These are phyloP conservation scores for Dasysyrphus albostriatus DNA, from an alignment of 2,888 invertebrate species.

Conservation along the genomic window DNA sequence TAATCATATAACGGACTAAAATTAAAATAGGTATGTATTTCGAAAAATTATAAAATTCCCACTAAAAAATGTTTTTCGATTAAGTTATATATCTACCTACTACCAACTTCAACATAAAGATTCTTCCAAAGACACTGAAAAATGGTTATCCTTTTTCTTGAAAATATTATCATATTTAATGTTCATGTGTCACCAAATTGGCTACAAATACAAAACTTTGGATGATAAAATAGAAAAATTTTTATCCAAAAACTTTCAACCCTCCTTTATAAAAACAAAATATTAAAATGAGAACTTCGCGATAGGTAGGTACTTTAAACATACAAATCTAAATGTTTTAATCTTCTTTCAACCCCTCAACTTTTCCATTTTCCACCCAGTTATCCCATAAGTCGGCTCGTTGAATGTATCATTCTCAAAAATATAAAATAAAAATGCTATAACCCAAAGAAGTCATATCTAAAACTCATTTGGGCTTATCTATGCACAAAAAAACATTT, in stretches of 20 bases:
- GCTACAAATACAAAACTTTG: slow-evolving; percentile 31
- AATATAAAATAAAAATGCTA: slow-evolving; percentile 6
- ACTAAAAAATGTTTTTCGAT: no score
- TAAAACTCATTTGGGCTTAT: slow-evolving; percentile 74
- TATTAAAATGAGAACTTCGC: slow-evolving; percentile 7
- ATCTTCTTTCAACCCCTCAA: slow-evolving; percentile 11
- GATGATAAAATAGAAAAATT: slow-evolving; percentile 21
- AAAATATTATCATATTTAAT: slow-evolving; percentile 5
- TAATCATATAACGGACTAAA: no score
- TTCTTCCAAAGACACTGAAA: neutral
- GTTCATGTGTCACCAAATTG: slow-evolving; percentile 35
- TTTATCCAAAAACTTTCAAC: neutral
- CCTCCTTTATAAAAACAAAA: neutral
- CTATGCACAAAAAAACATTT: slow-evolving; percentile 60
- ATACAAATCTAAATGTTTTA: slow-evolving; percentile 45
- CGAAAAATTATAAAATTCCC: no score
- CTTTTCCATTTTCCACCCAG: neutral
- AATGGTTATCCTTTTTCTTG: neutral
- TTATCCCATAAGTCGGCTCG: slow-evolving; percentile 49
- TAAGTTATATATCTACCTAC: no score
- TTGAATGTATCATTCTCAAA: slow-evolving; percentile 60
- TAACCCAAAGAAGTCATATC: slow-evolving; percentile 51
- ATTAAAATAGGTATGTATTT: no score
- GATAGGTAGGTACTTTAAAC: slow-evolving; percentile 10
- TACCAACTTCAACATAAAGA: no score